Evolutionary conservation across 2,888 invertebrate species (phyloP), one percentile per base, ranked within the genome.

Genomic region (Tineola bisselliella): DNA sequence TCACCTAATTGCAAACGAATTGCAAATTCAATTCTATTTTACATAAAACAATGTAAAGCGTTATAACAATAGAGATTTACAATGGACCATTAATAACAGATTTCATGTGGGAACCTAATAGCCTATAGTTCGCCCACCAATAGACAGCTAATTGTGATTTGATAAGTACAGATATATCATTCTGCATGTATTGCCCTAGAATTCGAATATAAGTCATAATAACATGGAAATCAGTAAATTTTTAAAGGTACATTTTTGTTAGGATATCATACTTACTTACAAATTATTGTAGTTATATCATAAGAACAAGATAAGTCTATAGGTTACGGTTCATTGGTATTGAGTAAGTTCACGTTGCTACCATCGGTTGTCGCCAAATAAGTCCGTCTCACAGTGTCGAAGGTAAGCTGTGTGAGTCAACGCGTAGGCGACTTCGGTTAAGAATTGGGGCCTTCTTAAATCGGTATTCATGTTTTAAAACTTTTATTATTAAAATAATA

Each of bases 381-480:
- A 76, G 86, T 84, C 81, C 81, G 78, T 56, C 13, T n/a, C 19
- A 8, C 79, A 76, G 72, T 70, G 67, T 68, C 75, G 84, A 84
- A 87, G 86, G 86, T 83, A 80, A 87, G 79, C 80, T 73, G 71
- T 66, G 69, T 84, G 84, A 84, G 72, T 84, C 83, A 83, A 72
- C 66, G 78, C 71, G 82, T 80, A 75, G 81, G 81, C 74, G 81
- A 71, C 66, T 64, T 67, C 68, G 66, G 69, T 70, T 69, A 69
- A 31, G 8, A 13, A 59, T 33, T 43, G 17, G 59, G 43, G 59
- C 30, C 60, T 48, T n/a, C 48, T 8, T 15, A 58, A 25, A 58
- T 31, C 31, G 58, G 33, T 58, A 58, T 15, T 48, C 15, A 48
- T 48, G 15, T 38, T 4, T 38, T 38, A n/a, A 38, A 38, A 12